Conservation (phyloP, 2,888 invertebrate genomes). For the Drosophila mayaguana region DNA sequence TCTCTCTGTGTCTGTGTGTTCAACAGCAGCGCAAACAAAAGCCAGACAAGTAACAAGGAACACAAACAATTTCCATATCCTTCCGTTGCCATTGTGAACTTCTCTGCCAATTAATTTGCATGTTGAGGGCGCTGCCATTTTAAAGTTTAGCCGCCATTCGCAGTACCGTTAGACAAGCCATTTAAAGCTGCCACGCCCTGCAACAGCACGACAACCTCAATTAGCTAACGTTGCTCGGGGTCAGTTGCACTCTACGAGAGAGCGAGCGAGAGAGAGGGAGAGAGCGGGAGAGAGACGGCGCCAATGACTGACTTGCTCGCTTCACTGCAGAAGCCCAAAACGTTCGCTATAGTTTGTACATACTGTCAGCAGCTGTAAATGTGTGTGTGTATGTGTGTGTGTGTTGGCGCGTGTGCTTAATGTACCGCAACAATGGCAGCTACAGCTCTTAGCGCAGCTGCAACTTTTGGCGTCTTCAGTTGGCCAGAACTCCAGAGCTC, state of each 20-base stretch:
- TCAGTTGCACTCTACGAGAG: slow-evolving; percentile 17
- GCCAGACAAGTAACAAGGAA: slow-evolving; percentile 28
- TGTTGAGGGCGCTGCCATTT: slow-evolving; percentile 50
- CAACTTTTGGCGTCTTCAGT: slow-evolving; percentile 13
- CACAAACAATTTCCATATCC: slow-evolving; percentile 48
- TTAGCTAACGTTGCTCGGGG: no score
- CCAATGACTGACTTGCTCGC: slow-evolving; percentile 14
- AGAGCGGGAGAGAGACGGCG: not conserved
- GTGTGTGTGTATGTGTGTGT: slow-evolving; percentile 18
- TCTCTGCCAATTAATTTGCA: slow-evolving; percentile 68
- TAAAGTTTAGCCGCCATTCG: slow-evolving; percentile 37
- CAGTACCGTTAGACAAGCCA: slow-evolving; percentile 19
- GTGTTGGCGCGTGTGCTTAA: slow-evolving; percentile 45
- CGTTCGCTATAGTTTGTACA: slow-evolving; percentile 17
- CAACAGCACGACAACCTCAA: slow-evolving; percentile 32
- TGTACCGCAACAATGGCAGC: slow-evolving; percentile 41
- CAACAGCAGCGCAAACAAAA: slow-evolving; percentile 43
- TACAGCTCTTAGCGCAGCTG: slow-evolving; percentile 26
- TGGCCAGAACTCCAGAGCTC: slow-evolving; percentile 15
- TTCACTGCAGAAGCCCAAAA: slow-evolving; percentile 26
- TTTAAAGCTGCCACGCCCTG: slow-evolving; percentile 22
- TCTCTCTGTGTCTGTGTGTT: not conserved
- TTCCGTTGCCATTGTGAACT: slow-evolving; percentile 24
- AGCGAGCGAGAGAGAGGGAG: not conserved
- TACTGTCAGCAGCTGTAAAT: slow-evolving; percentile 12